These are phyloP conservation scores for Lampris incognitus DNA, from an alignment of 2,113 vertebrate species.

Conservation along the genomic window DNA sequence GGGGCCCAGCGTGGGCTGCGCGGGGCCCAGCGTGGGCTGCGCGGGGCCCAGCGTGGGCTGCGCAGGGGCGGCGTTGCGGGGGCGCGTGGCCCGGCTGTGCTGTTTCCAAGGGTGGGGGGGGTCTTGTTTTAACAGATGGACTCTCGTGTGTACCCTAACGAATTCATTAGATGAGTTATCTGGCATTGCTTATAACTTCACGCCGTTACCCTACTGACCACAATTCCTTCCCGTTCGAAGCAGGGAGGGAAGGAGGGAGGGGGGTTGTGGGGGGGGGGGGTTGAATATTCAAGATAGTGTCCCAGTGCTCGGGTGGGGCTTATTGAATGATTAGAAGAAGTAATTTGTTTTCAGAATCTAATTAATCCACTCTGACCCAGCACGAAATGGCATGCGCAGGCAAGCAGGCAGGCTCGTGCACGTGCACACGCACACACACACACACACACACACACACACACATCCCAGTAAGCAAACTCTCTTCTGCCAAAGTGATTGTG, in stretches of 20 bases:
- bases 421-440: constrained; percentile 37
- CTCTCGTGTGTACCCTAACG: constrained; percentile 49
- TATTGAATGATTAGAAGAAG: constrained; percentile 78
- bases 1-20: no score
- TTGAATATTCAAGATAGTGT: constrained; percentile 73
- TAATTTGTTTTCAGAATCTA: constrained; percentile 81
- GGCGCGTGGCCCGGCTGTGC: no score
- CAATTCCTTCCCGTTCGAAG: constrained; percentile 53
- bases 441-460: neutral
- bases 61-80: no score
- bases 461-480: neutral
- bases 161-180: constrained; percentile 67
- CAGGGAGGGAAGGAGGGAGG: neutral
- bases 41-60: no score
- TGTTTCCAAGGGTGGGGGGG: no score
- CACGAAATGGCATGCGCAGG: constrained; percentile 32
- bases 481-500: neutral
- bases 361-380: constrained; percentile 74
- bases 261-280: constrained; percentile 13
- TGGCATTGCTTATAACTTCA: constrained; percentile 58
- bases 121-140: constrained; percentile 40
- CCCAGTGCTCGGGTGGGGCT: constrained; percentile 64
- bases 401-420: neutral
- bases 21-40: no score
- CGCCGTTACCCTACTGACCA: constrained; percentile 60